Conservation (phyloP, 2,888 invertebrate species). For the Lacanobia wlatinum region DNA sequence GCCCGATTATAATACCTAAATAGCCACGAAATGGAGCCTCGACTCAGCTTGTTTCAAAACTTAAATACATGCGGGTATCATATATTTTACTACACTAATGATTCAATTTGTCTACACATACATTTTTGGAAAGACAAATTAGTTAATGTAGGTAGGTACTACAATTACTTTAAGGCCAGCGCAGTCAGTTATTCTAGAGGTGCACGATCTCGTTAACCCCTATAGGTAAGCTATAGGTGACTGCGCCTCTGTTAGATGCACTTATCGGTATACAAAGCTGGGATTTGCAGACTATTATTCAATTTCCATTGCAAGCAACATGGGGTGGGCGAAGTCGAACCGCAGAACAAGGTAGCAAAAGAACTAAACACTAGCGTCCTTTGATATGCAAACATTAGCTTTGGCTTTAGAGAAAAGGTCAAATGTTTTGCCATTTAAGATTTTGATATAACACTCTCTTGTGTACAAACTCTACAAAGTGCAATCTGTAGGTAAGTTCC, state of each 20-base stretch:
- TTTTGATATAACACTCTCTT: conserved; percentile 16
- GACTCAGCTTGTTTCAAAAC: conserved; percentile 46
- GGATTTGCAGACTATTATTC: conserved; percentile 2
- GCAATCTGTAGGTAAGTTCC: conserved; percentile 69
- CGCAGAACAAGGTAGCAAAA: conserved; percentile 1
- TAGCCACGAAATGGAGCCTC: conserved; percentile 55
- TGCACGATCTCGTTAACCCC: conserved; percentile 35
- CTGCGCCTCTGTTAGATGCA: conserved; percentile 3
- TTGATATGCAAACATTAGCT: background rate
- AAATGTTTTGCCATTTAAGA: background rate
- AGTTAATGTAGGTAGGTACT: conserved; percentile 21
- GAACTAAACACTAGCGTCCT: conserved; percentile 1
- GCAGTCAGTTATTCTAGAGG: conserved; percentile 29
- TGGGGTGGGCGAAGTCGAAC: background rate
- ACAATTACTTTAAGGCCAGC: conserved; percentile 21
- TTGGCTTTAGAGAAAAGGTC: too few relatives aligned
- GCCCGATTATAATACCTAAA: conserved; percentile 57
- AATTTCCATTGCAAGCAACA: background rate
- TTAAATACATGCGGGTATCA: conserved; percentile 36
- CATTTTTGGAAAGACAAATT: conserved; percentile 38
- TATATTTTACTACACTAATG: conserved; percentile 44
- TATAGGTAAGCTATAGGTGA: conserved; percentile 33
- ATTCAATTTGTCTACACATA: conserved; percentile 43
- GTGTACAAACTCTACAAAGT: conserved; percentile 63
- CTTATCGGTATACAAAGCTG: conserved; percentile 2